phyloP scores from a whole-genome alignment of 2,888 invertebrate genomes.

The Coleophora flavipennella region DNA sequence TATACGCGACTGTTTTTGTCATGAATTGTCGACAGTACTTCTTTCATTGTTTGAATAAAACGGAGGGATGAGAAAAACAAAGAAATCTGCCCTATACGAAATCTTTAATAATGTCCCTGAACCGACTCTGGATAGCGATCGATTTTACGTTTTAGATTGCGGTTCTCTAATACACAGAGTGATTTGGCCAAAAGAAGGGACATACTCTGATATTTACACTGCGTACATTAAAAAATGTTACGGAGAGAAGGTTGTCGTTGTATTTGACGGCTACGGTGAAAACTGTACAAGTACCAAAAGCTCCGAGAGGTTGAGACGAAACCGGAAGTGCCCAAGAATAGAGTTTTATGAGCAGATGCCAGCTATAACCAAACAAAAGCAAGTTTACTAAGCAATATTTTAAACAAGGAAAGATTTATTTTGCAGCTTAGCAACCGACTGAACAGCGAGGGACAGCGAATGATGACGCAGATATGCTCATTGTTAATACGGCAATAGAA shows the following conservation, averaged over 20 bases:
- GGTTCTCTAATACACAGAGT: conserved; percentile 12
- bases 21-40: conserved; percentile 2
- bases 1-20: conserved; percentile 2
- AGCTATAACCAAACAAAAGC: conserved; percentile 5
- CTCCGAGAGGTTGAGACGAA: conserved; percentile 12
- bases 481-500: conserved; percentile 11
- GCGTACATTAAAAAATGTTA: conserved; percentile 17
- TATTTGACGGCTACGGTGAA: conserved; percentile 15
- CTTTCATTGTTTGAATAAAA: conserved; percentile 2
- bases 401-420: conserved; percentile 11
- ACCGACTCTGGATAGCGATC: conserved; percentile 1
- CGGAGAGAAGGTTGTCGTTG: conserved; percentile 13
- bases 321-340: conserved; percentile 11
- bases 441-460: conserved; percentile 7
- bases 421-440: conserved; percentile 8
- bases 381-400: conserved; percentile 8
- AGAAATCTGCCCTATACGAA: conserved; percentile 2
- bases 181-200: conserved; percentile 17
- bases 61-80: conserved; percentile 1
- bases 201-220: conserved; percentile 14
- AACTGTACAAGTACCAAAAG: conserved; percentile 13
- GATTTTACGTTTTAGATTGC: conserved; percentile 1
- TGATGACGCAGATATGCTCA: conserved; percentile 10
- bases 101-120: not conserved
- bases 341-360: conserved; percentile 12